A percentile compares a stretch with the other conserved stretches of the same genome.
Evolutionary conservation across 1,140 invertebrate genomes (phyloP).

Genomic region (Neotoxoptera formosana): DNA sequence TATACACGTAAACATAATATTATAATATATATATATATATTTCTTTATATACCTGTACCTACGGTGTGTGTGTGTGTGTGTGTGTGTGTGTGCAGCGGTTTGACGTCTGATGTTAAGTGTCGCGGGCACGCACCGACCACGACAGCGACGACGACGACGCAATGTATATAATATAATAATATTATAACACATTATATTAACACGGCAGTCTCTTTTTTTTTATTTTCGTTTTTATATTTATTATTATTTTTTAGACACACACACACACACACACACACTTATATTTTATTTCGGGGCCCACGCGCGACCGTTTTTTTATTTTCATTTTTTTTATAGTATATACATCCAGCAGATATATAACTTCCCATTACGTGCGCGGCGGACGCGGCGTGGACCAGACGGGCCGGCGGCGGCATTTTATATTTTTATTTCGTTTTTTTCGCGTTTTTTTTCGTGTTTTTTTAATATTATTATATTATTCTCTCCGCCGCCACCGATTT

Average conservation of each 20-base stretch:
- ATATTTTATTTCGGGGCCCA: conserved; percentile 25
- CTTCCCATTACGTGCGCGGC: neutral
- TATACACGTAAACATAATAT: too few species aligned
- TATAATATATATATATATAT: neutral
- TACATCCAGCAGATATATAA: neutral
- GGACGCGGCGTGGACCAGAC: neutral
- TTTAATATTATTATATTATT: neutral
- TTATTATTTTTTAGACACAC: neutral
- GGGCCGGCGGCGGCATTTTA: conserved; percentile 39
- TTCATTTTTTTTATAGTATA: neutral
- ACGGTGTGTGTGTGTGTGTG: neutral
- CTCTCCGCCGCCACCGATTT: conserved; percentile 26
- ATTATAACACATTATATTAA: neutral
- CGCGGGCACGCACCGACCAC: conserved; percentile 43
- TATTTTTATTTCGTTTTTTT: neutral
- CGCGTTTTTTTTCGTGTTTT: too few species aligned
- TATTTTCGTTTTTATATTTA: neutral
- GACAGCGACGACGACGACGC: neutral
- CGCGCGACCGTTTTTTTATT: conserved; percentile 39
- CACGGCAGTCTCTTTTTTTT: conserved; percentile 10
- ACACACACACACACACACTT: neutral
- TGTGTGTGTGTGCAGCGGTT: too few species aligned
- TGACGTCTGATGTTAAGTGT: conserved; percentile 47
- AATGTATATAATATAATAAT: neutral
- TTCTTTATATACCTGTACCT: neutral